These are phyloP conservation scores for Acomys russatus DNA, from an alignment of 2,797 vertebrate species.

Conservation along the genomic window DNA sequence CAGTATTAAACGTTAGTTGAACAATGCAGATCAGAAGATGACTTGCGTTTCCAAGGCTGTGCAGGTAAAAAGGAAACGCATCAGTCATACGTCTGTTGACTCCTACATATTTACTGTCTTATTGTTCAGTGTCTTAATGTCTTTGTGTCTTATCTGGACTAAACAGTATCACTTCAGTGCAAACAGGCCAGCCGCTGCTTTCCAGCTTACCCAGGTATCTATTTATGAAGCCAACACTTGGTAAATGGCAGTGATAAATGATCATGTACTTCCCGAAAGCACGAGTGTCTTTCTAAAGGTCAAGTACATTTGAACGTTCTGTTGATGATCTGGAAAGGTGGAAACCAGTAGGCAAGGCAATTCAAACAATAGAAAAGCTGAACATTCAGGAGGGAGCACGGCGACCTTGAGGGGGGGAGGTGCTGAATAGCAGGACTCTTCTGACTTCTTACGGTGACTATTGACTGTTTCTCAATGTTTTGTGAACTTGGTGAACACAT, in stretches of 20 bases:
- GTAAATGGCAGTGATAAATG: conserved; percentile 75
- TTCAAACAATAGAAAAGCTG: conserved; percentile 18
- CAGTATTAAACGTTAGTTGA: not conserved
- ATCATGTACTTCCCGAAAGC: conserved; percentile 53
- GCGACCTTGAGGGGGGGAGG: not conserved
- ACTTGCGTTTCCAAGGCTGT: not conserved
- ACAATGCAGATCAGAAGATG: not conserved
- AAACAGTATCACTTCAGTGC: not conserved
- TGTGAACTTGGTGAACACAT: not conserved
- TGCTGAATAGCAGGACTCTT: not conserved
- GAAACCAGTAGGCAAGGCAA: not conserved
- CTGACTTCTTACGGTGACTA: not conserved
- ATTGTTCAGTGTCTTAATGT: not conserved
- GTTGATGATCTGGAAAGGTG: conserved; percentile 51
- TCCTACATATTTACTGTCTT: not conserved
- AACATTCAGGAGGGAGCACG: not conserved
- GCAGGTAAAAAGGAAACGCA: conserved; percentile 17
- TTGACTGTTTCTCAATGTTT: not conserved
- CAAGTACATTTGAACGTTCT: conserved; percentile 48
- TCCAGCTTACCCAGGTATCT: conserved; percentile 20
- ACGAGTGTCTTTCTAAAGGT: conserved; percentile 71
- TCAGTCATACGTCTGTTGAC: not conserved
- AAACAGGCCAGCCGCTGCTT: conserved; percentile 17
- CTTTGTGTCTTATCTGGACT: not conserved
- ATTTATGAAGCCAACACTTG: conserved; percentile 49